Evolutionary conservation across 2,888 invertebrate genomes (phyloP).

Genomic region (Hipparchia sbordonii): DNA sequence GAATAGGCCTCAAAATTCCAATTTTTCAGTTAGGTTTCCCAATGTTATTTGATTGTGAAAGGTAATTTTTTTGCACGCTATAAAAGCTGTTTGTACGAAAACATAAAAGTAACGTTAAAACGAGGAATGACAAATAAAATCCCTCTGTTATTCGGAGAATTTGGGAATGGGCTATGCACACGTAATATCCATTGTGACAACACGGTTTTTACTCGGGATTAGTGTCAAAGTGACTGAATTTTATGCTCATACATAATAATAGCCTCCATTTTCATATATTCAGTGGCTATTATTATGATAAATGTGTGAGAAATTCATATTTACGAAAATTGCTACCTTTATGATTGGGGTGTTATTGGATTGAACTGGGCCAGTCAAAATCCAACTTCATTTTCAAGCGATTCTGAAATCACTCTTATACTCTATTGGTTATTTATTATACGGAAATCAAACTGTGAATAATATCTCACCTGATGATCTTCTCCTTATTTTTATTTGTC

Average conservation of each 20-base stretch:
- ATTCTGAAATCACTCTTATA: neutral
- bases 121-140: constrained; percentile 31
- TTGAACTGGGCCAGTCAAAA: neutral
- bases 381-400: neutral
- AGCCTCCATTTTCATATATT: constrained; percentile 20
- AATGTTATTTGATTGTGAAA: constrained; percentile 31
- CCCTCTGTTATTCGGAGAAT: constrained; percentile 31
- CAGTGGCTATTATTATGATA: constrained; percentile 19
- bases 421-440: neutral
- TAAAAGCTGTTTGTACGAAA: constrained; percentile 32
- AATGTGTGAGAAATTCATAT: constrained; percentile 5
- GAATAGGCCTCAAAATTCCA: constrained; percentile 8
- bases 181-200: constrained; percentile 31
- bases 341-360: neutral
- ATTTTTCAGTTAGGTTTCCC: constrained; percentile 27
- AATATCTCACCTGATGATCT: too few species aligned
- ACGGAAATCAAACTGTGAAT: too few species aligned
- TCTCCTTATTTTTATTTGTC: too few species aligned
- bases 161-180: constrained; percentile 27
- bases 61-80: constrained; percentile 30
- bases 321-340: neutral
- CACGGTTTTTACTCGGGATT: constrained; percentile 28
- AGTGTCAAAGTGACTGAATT: constrained; percentile 29
- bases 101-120: constrained; percentile 36
- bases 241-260: constrained; percentile 24